These are phyloP conservation scores for Centropristis striata DNA, from an alignment of 2,113 vertebrate species.

Conservation along the genomic window DNA sequence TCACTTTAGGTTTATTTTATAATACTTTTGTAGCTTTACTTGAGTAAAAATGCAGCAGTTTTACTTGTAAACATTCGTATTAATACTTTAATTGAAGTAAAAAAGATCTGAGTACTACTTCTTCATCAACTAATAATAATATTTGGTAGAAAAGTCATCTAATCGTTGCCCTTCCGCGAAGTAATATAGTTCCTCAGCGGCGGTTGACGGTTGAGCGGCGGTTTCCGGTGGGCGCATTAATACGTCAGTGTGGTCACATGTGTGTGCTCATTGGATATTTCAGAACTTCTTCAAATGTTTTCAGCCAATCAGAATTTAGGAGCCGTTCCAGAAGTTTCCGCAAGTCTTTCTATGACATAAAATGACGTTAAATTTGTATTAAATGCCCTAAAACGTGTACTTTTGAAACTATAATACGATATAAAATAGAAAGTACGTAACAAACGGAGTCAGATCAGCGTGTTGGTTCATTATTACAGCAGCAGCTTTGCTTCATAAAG, in stretches of 20 bases:
- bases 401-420: too few species aligned
- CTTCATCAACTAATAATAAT: too few species aligned
- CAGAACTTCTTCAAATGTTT: slow-evolving; percentile 40
- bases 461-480: fast-evolving
- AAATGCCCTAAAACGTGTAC: not conserved
- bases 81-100: not conserved
- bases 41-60: too few species aligned
- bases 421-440: not conserved
- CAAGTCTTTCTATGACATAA: not conserved
- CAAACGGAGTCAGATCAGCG: too few species aligned
- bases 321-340: not conserved
- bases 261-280: slow-evolving; percentile 38
- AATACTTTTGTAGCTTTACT: too few species aligned
- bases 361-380: not conserved
- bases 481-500: not conserved
- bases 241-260: slow-evolving; percentile 33
- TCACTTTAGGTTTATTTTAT: too few species aligned
- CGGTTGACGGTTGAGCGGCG: not conserved
- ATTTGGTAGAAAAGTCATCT: not conserved
- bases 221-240: slow-evolving; percentile 47
- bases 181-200: slow-evolving; percentile 31
- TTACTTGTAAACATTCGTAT: too few species aligned
- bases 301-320: slow-evolving; percentile 47
- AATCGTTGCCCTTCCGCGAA: slow-evolving; percentile 4
- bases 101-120: not conserved